A percentile compares a stretch with the other conserved stretches of the same genome.
These are phyloP conservation scores for Neoseiulus cucumeris DNA, from an alignment of 1,140 invertebrate genomes.

Conservation along the genomic window DNA sequence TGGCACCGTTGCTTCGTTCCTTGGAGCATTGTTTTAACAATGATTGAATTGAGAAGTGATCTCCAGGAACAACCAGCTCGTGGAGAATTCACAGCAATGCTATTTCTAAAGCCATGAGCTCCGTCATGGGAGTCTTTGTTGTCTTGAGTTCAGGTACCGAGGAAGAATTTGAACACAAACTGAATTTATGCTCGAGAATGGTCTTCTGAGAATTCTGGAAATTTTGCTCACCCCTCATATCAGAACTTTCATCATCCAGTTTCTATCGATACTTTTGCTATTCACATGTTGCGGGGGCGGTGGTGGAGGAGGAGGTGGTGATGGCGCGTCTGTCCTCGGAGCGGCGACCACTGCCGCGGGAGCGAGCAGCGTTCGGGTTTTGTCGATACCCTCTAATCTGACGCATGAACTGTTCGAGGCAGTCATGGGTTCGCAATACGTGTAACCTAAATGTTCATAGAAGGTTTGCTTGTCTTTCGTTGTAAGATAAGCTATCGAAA, in stretches of 20 bases:
- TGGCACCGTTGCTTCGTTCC: no score
- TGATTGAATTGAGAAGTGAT: no score
- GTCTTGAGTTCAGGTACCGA: no score
- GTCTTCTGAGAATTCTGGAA: no score
- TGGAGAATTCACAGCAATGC: no score
- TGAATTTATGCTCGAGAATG: no score
- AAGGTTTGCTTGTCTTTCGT: constrained; percentile 20
- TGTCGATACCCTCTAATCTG: not conserved
- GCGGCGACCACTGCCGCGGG: not conserved
- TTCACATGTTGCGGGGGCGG: not conserved
- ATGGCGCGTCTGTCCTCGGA: not conserved
- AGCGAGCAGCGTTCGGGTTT: not conserved
- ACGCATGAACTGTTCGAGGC: constrained; percentile 19
- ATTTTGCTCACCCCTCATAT: not conserved
- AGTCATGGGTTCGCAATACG: constrained; percentile 19
- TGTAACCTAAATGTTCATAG: constrained; percentile 19
- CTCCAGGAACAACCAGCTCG: no score
- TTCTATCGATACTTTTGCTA: not conserved
- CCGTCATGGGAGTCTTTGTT: no score
- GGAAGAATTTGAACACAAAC: no score
- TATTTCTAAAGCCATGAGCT: no score
- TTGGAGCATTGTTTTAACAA: no score
- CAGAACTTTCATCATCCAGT: constrained; percentile 6
- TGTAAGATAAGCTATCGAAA: constrained; percentile 16
- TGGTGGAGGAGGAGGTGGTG: not conserved